These are phyloP conservation scores for Cercocebus atys DNA, from an alignment of 2,113 vertebrate genomes.

Conservation along the genomic window DNA sequence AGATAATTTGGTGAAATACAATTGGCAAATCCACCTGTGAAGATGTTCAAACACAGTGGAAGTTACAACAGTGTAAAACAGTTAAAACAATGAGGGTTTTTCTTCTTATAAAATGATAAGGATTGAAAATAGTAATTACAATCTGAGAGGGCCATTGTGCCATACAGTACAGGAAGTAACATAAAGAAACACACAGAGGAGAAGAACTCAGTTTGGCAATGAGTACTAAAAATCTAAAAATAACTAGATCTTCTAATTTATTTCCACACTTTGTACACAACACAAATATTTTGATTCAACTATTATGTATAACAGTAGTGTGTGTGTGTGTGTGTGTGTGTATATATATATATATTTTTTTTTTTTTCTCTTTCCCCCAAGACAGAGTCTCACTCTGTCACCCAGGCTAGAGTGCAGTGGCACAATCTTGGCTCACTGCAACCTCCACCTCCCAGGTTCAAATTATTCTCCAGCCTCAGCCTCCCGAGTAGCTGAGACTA, in stretches of 20 bases:
- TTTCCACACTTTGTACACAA: background rate
- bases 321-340: too few relatives aligned
- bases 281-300: background rate
- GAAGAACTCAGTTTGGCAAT: background rate
- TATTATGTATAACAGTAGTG: background rate
- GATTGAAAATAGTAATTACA: background rate
- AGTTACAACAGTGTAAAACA: background rate
- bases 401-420: too few relatives aligned
- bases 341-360: accelerated
- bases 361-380: too few relatives aligned
- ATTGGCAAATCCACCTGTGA: background rate
- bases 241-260: background rate
- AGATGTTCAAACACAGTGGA: background rate
- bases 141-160: background rate
- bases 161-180: background rate
- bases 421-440: too few relatives aligned
- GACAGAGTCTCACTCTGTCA: too few relatives aligned
- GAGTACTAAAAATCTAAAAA: background rate
- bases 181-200: background rate
- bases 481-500: too few relatives aligned
- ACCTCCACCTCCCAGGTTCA: too few relatives aligned
- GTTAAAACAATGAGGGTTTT: background rate
- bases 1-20: background rate
- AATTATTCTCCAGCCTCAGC: too few relatives aligned
- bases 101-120: background rate